These are phyloP conservation scores for Myotis planiceps DNA, from an alignment of 2,797 vertebrate genomes.

Conservation along the genomic window DNA sequence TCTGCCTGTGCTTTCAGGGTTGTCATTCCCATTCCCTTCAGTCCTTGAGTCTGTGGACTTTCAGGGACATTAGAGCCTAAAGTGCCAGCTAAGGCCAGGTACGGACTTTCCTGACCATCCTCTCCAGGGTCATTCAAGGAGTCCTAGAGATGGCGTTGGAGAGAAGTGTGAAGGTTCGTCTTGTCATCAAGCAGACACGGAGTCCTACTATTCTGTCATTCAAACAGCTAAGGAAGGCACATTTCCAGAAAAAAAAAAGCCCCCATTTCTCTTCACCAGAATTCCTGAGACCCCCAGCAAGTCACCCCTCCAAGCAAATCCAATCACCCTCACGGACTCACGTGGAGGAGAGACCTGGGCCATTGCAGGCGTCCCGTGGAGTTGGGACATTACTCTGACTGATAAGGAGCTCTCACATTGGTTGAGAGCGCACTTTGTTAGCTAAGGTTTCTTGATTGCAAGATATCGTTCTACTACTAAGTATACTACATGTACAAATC, in stretches of 20 bases:
- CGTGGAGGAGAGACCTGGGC: not conserved
- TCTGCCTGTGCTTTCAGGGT: not conserved
- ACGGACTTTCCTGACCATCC: not conserved
- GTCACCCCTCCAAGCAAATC: not conserved
- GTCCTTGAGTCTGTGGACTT: not conserved
- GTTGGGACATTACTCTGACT: not conserved
- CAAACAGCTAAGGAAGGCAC: not conserved
- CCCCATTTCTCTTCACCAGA: not conserved
- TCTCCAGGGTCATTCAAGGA: not conserved
- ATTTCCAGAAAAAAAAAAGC: not conserved
- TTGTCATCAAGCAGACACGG: not conserved
- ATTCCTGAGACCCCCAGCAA: not conserved
- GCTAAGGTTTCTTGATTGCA: not conserved
- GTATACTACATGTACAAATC: not conserved
- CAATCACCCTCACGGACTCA: not conserved
- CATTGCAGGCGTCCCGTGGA: not conserved
- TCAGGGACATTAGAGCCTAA: not conserved
- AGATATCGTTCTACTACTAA: not conserved
- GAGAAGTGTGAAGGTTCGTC: not conserved
- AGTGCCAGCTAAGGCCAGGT: not conserved
- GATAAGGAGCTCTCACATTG: not conserved
- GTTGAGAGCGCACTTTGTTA: constrained; percentile 14
- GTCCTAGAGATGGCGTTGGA: fast-evolving
- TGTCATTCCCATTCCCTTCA: not conserved
- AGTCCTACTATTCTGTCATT: not conserved